Evolutionary conservation across 2,888 invertebrate genomes (phyloP).

Genomic region (Ligdia adustata): DNA sequence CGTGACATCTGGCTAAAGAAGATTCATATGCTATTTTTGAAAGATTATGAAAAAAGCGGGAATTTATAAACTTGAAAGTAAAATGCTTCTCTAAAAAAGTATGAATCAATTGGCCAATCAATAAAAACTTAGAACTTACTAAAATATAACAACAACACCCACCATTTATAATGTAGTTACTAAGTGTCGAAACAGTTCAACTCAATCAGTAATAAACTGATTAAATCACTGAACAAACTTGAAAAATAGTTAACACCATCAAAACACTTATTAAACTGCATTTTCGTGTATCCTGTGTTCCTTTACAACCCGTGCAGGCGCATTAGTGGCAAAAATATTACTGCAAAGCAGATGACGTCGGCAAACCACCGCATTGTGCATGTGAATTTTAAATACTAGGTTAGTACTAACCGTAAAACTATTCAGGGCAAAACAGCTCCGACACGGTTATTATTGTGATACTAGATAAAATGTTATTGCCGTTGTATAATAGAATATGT

Average conservation of each 20-base stretch:
- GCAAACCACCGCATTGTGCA: slow-evolving; percentile 79
- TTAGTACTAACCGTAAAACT: slow-evolving; percentile 68
- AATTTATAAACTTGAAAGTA: too few relatives aligned
- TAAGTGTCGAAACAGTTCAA: slow-evolving; percentile 31
- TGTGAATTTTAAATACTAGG: slow-evolving; percentile 79
- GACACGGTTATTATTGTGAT: slow-evolving; percentile 26
- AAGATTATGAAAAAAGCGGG: too few relatives aligned
- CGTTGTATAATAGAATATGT: slow-evolving; percentile 19
- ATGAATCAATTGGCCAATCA: too few relatives aligned
- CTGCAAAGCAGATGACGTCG: slow-evolving; percentile 82
- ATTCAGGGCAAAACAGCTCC: slow-evolving; percentile 57
- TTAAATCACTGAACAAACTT: slow-evolving; percentile 44
- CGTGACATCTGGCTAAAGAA: background rate
- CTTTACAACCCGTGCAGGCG: slow-evolving; percentile 73
- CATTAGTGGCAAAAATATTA: slow-evolving; percentile 80
- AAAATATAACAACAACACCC: slow-evolving; percentile 22
- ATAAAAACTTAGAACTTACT: background rate
- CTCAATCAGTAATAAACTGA: slow-evolving; percentile 31
- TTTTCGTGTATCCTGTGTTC: slow-evolving; percentile 69
- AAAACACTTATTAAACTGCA: slow-evolving; percentile 66
- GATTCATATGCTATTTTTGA: too few relatives aligned
- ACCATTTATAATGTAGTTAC: slow-evolving; percentile 45
- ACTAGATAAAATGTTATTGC: slow-evolving; percentile 21
- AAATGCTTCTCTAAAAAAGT: too few relatives aligned
- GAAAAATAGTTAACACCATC: slow-evolving; percentile 56